These are phyloP conservation scores for Forficula auricularia DNA, from an alignment of 1,140 invertebrate genomes.

Conservation along the genomic window DNA sequence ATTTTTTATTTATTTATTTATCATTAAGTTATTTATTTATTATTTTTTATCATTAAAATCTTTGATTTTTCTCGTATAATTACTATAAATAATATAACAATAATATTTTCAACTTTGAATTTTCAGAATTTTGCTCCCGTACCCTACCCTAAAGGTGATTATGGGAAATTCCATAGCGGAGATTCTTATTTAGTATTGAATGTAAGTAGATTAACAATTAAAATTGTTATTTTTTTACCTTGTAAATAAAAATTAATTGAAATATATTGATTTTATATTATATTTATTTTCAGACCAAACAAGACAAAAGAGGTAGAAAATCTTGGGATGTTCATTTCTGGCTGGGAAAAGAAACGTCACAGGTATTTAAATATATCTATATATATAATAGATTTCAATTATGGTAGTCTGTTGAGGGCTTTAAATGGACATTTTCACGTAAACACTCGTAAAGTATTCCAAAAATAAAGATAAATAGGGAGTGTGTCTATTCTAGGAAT, in stretches of 20 bases:
- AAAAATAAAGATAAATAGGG: not conserved
- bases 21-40: no score
- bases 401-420: not conserved
- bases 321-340: conserved; percentile 79
- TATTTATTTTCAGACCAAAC: conserved; percentile 33
- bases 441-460: no score
- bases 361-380: conserved; percentile 27
- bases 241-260: not conserved
- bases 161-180: conserved; percentile 76
- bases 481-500: no score
- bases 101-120: no score
- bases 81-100: no score
- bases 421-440: not conserved
- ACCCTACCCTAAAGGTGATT: conserved; percentile 49
- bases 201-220: conserved; percentile 42
- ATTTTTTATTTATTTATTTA: no score
- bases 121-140: conserved; percentile 66
- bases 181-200: conserved; percentile 79
- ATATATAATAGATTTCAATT: not conserved
- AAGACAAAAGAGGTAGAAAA: conserved; percentile 37
- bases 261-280: no score
- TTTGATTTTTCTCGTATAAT: no score
- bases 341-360: conserved; percentile 64
- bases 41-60: no score
- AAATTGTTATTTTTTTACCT: not conserved